phyloP scores from a whole-genome alignment of 1,140 invertebrate genomes.

The Bombus difficillimus region DNA sequence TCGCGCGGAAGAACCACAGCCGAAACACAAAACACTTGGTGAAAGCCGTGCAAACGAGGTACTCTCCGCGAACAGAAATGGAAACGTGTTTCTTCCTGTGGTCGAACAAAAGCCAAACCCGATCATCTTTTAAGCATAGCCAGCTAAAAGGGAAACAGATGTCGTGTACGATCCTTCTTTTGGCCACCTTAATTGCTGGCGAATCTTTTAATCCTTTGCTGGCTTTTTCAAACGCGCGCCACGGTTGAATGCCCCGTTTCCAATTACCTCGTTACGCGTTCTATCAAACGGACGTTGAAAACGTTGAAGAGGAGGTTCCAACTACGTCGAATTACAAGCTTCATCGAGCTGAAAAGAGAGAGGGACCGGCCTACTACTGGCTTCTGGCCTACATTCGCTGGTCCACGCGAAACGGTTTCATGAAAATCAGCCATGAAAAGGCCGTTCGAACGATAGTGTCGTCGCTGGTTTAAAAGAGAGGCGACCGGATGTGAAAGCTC shows the following conservation, averaged over 20 bases:
- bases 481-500: background rate
- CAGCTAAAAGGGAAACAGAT: background rate
- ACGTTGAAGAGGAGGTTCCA: background rate
- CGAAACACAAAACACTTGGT: background rate
- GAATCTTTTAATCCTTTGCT: slow-evolving; percentile 24
- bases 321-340: background rate
- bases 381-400: background rate
- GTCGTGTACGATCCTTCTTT: background rate
- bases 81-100: too few species aligned
- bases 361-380: background rate
- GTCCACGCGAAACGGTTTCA: background rate
- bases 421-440: background rate
- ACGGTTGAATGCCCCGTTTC: background rate
- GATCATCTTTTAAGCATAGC: slow-evolving; percentile 26
- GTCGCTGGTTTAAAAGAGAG: background rate
- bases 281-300: background rate
- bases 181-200: slow-evolving; percentile 16
- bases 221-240: background rate
- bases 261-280: slow-evolving; percentile 22
- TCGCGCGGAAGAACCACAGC: background rate
- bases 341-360: slow-evolving; percentile 3
- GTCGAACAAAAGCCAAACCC: slow-evolving; percentile 1
- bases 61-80: background rate
- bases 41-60: background rate
- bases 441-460: background rate